Conservation (phyloP, 2,113 vertebrate species). For the Acrocephalus arundinaceus region DNA sequence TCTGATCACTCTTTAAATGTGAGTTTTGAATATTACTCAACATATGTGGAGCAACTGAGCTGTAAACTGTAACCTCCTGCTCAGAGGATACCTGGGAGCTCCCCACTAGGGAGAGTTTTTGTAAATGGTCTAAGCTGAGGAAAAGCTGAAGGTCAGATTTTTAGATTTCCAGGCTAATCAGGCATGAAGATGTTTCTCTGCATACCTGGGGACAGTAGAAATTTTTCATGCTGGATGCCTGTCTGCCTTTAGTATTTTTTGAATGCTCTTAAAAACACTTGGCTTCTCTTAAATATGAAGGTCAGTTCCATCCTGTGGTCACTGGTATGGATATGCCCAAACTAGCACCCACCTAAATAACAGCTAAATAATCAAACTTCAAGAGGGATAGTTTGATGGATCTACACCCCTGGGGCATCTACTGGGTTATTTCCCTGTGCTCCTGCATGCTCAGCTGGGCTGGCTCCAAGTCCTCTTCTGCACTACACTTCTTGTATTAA, state of each 20-base stretch:
- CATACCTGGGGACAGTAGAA: not conserved
- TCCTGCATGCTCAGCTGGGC: not conserved
- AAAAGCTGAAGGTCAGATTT: not conserved
- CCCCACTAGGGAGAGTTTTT: not conserved
- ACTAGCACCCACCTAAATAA: not conserved
- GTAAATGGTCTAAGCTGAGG: not conserved
- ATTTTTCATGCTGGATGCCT: not conserved
- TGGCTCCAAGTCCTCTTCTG: not conserved
- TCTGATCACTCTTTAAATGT: not conserved
- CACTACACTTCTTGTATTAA: not conserved
- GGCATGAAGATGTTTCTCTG: not conserved
- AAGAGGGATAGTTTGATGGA: not conserved
- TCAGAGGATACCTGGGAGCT: not conserved
- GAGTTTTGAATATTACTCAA: not conserved
- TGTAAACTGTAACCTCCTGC: not conserved
- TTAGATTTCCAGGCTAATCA: not conserved
- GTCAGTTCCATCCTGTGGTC: not conserved
- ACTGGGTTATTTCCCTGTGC: not conserved
- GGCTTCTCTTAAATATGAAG: not conserved
- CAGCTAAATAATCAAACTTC: not conserved
- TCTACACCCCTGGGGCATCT: not conserved
- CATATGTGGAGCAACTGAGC: not conserved
- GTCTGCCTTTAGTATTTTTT: not conserved
- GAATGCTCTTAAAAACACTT: not conserved
- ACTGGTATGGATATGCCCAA: not conserved